A percentile compares a stretch with the other conserved stretches of the same genome.
phyloP scores from a whole-genome alignment of 1,140 invertebrate genomes.

The Drosophila erecta region DNA sequence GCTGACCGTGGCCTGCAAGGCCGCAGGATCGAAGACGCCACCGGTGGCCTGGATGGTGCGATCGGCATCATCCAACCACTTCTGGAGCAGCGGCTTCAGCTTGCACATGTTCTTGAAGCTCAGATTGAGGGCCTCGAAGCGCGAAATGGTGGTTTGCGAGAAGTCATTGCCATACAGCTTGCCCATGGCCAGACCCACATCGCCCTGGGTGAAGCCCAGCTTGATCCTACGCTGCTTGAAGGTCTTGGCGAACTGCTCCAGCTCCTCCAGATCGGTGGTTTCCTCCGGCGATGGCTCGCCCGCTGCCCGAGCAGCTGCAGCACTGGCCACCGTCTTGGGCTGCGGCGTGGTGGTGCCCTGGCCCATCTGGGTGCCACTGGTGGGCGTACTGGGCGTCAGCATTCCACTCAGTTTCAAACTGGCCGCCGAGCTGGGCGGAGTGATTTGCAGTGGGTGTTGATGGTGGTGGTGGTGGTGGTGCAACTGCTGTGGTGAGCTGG shows the following conservation, averaged over 20 bases:
- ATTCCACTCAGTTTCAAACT: slow-evolving; percentile 84
- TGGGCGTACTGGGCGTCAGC: slow-evolving; percentile 86
- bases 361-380: slow-evolving; percentile 84
- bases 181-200: slow-evolving; percentile 99
- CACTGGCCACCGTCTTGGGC: slow-evolving; percentile 84
- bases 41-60: slow-evolving; percentile 92
- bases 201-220: slow-evolving; percentile 98
- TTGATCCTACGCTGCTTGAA: slow-evolving; percentile 98
- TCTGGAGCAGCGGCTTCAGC: slow-evolving; percentile 97
- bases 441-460: slow-evolving; percentile 75
- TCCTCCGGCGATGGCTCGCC: slow-evolving; percentile 94
- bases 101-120: slow-evolving; percentile 99
- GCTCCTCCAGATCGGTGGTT: slow-evolving; percentile 96
- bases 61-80: slow-evolving; percentile 99
- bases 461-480: slow-evolving; percentile 49
- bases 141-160: slow-evolving; percentile 99
- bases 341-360: slow-evolving; percentile 80
- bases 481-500: slow-evolving; percentile 62
- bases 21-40: slow-evolving; percentile 86
- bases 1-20: slow-evolving; percentile 91
- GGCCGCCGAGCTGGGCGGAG: slow-evolving; percentile 80
- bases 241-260: slow-evolving; percentile 98
- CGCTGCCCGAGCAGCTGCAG: slow-evolving; percentile 85
- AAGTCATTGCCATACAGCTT: slow-evolving; percentile 99
- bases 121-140: slow-evolving; percentile 98